These are phyloP conservation scores for Sitobion miscanthi DNA, from an alignment of 1,140 invertebrate genomes.

Conservation along the genomic window DNA sequence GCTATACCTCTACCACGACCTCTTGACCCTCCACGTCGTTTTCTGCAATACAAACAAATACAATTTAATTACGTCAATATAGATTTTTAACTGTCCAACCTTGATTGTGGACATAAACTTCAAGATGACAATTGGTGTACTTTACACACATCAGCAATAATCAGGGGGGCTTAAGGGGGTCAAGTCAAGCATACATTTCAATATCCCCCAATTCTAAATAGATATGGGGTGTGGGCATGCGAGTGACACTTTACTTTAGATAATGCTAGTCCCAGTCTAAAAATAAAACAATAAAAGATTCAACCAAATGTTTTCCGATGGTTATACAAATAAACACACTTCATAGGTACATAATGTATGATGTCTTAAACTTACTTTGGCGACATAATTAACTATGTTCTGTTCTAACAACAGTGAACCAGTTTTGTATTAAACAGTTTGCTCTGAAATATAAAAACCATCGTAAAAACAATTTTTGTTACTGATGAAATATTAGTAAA, in stretches of 20 bases:
- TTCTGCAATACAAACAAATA: background rate
- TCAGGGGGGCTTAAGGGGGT: background rate
- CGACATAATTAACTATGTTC: background rate
- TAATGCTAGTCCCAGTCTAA: background rate
- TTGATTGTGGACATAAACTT: background rate
- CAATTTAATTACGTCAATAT: background rate
- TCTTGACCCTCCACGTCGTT: background rate
- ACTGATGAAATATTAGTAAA: background rate
- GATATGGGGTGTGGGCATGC: too few relatives aligned
- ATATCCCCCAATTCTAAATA: background rate
- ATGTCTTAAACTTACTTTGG: constrained; percentile 17
- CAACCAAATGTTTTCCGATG: background rate
- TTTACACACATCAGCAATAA: background rate
- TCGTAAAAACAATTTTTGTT: too few relatives aligned
- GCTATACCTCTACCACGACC: background rate
- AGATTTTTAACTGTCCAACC: too few relatives aligned
- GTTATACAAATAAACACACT: background rate
- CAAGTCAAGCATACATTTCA: background rate
- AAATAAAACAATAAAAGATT: background rate
- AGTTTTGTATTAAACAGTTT: background rate
- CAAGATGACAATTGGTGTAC: background rate
- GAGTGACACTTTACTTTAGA: background rate
- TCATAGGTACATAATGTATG: background rate
- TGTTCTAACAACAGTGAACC: background rate
- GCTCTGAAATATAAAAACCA: background rate